Conservation (phyloP, 30 jellyfish, hydroid and myxozoan genomes). For the Aurelia coerulea region DNA sequence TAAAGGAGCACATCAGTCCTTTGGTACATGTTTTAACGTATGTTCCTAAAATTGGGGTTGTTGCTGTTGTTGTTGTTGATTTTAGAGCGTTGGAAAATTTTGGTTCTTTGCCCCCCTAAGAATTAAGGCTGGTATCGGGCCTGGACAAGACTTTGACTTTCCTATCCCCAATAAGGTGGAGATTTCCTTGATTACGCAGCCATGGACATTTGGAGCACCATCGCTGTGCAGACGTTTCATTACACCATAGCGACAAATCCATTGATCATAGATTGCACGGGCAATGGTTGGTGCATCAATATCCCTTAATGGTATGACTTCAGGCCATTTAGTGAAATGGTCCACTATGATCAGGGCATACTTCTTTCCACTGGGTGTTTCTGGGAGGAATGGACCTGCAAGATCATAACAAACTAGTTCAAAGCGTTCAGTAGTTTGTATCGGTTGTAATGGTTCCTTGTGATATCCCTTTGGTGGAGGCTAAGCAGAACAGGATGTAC, state of each 20-base stretch:
- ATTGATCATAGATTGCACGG: slow-evolving; percentile 2
- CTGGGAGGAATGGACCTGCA: slow-evolving; percentile 37
- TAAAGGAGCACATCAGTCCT: too few species aligned
- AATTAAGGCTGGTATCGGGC: too few species aligned
- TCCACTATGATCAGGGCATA: slow-evolving; percentile 9
- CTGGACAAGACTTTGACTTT: slow-evolving; percentile 15
- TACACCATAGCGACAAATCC: slow-evolving; percentile 41
- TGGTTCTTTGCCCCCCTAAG: too few species aligned
- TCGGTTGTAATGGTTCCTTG: slow-evolving; percentile 42
- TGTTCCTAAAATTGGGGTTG: too few species aligned
- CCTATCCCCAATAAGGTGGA: slow-evolving; percentile 19
- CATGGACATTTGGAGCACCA: slow-evolving; percentile 40
- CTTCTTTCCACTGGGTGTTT: slow-evolving; percentile 18
- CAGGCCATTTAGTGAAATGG: slow-evolving; percentile 33
- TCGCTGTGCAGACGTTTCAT: slow-evolving; percentile 45
- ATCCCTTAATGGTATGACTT: slow-evolving; percentile 12
- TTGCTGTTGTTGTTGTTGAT: too few species aligned
- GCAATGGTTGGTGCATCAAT: slow-evolving; percentile 20
- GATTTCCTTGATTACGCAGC: slow-evolving; percentile 19
- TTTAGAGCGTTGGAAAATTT: too few species aligned
- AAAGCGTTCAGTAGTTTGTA: slow-evolving; percentile 24
- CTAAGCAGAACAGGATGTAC: slow-evolving; percentile 12
- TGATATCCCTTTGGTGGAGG: slow-evolving; percentile 46
- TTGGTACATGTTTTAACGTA: too few species aligned
- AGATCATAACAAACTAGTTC: slow-evolving; percentile 23